Conservation (phyloP, 2,113 vertebrate species). For the Odocoileus hemionus region DNA sequence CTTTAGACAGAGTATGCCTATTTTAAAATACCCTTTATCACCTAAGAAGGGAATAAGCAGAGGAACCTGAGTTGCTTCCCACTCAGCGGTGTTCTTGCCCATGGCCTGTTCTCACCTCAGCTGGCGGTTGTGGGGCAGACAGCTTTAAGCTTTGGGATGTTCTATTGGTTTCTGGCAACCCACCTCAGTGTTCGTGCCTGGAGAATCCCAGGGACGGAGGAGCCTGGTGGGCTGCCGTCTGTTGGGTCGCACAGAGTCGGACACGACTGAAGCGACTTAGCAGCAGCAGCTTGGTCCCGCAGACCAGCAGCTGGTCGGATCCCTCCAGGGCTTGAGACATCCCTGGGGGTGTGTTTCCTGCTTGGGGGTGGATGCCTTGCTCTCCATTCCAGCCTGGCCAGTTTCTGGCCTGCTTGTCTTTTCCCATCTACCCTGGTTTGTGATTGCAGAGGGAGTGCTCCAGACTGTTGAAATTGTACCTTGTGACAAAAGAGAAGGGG, state of each 20-base stretch:
- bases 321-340: not conserved
- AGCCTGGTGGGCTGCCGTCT: not conserved
- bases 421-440: rapidly evolving
- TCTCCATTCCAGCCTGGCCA: not conserved
- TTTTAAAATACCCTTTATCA: not conserved
- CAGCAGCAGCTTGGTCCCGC: not conserved
- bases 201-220: not conserved
- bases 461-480: not conserved
- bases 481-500: not conserved
- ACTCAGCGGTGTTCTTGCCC: not conserved
- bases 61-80: not conserved
- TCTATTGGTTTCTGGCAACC: not conserved
- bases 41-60: not conserved
- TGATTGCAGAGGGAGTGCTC: not conserved
- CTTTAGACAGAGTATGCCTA: not conserved
- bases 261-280: not conserved
- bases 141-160: not conserved
- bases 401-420: conserved; percentile 11
- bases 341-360: not conserved
- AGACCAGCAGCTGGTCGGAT: not conserved
- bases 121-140: not conserved
- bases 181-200: not conserved
- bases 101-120: not conserved
- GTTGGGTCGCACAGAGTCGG: rapidly evolving
- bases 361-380: not conserved